Conservation (phyloP, 35 echinoderm and acorn worm species). For the Apostichopus japonicus region DNA sequence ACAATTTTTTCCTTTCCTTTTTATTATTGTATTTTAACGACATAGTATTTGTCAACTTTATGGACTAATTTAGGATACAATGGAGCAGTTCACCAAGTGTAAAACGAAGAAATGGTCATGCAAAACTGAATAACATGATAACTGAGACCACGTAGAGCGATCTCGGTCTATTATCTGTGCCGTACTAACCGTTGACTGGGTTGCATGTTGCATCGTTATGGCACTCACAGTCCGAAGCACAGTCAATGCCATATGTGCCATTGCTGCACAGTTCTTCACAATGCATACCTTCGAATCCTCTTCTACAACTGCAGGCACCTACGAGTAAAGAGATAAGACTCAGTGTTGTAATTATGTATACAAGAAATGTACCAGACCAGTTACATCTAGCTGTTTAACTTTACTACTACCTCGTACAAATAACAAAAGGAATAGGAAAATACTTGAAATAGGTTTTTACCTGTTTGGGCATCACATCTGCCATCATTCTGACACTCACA, state of each 20-base stretch:
- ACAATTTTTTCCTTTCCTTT: no score
- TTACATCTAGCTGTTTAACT: no score
- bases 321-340: no score
- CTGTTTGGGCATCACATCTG: constrained; percentile 1
- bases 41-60: no score
- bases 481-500: constrained; percentile 26
- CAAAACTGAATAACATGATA: background rate
- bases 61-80: no score
- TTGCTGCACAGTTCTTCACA: constrained; percentile 57
- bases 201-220: constrained; percentile 72
- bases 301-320: constrained; percentile 69
- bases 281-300: constrained; percentile 61
- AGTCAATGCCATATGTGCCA: constrained; percentile 59
- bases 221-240: constrained; percentile 57
- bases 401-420: no score
- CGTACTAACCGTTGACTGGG: constrained; percentile 52
- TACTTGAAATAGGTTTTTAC: background rate
- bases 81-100: no score
- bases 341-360: no score
- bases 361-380: no score
- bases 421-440: no score
- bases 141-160: no score
- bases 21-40: no score
- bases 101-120: background rate
- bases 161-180: background rate